Evolutionary conservation across 2,888 invertebrate species (phyloP), one percentile per base, ranked within the genome.

Genomic region (Theretra japonica): DNA sequence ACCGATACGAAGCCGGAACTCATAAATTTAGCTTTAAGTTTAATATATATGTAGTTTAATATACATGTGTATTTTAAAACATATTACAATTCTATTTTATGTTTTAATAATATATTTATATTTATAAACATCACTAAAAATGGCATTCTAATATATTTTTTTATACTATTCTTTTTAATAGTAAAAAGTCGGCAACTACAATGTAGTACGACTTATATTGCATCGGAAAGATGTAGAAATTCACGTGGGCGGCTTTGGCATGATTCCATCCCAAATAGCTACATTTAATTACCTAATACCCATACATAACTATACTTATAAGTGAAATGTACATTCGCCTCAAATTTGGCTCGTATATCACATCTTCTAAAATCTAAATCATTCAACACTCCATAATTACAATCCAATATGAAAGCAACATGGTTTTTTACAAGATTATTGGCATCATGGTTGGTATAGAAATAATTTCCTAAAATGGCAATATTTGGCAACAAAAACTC

Each of bases 401-500:
- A 28, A 28, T 28, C 28, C 4, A 28, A 28, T 28, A 5, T 28
- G 5, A 28, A 28, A 28, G 28, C n/a, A 28, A 28, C 28, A 28
- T 28, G 41, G 41, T 41, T 41, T 41, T 41, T 41, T 41, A 41
- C 53, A 69, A 56, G 30, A 53, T n/a, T 11, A n/a, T 8, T 69
- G 48, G 6, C 7, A 25, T 7, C 7, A 7, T 15, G 23, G 15
- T 23, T 25, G 25, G 25, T 50, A 70, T 48, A 15, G 8, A 19
- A 4, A 23, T 60, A n/a, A n/a, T 41, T 41, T 6, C 17, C n/a
- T 65, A 28, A 59, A 53, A 60, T 70, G 60, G 60, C 60, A 70
- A 70, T 70, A 60, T 70, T 62, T 28, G 59, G 50, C 58, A 19
- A 70, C 5, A 21, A 41, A 30, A 28, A 62, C 6, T 21, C 53